Evolutionary conservation across 2,797 vertebrate species (phyloP).

Genomic region (Darevskia mixta): DNA sequence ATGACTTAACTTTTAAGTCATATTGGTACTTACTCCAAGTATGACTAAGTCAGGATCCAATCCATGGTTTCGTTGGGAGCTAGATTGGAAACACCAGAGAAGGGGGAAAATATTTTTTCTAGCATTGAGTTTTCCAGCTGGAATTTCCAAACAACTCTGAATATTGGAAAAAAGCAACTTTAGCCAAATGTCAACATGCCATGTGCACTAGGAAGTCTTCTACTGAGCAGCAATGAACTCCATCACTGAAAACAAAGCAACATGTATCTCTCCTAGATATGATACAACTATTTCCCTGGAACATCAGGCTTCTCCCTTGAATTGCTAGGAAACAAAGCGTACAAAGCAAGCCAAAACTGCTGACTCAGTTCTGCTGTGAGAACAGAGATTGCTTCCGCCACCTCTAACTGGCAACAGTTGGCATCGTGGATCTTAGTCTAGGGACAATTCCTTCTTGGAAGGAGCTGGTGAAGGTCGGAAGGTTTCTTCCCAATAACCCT

Average conservation of each 20-base stretch:
- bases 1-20: neutral
- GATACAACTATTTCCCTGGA: neutral
- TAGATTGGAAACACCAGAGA: neutral
- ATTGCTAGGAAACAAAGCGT: neutral
- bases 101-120: too few species aligned
- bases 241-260: neutral
- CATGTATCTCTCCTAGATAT: neutral
- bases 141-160: neutral
- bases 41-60: neutral
- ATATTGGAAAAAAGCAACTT: neutral
- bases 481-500: slow-evolving; percentile 44
- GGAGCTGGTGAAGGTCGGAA: slow-evolving; percentile 23
- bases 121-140: neutral
- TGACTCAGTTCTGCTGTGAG: neutral
- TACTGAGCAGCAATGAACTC: neutral
- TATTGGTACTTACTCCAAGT: neutral
- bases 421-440: slow-evolving; percentile 28
- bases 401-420: neutral
- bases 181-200: neutral
- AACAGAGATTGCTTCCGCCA: neutral
- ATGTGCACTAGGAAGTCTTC: neutral
- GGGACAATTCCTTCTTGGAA: slow-evolving; percentile 59
- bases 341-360: neutral
- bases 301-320: neutral
- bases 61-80: neutral